Base-by-base conservation (phyloP, 2,797 vertebrate species). In the Calcarius lapponicus region DNA sequence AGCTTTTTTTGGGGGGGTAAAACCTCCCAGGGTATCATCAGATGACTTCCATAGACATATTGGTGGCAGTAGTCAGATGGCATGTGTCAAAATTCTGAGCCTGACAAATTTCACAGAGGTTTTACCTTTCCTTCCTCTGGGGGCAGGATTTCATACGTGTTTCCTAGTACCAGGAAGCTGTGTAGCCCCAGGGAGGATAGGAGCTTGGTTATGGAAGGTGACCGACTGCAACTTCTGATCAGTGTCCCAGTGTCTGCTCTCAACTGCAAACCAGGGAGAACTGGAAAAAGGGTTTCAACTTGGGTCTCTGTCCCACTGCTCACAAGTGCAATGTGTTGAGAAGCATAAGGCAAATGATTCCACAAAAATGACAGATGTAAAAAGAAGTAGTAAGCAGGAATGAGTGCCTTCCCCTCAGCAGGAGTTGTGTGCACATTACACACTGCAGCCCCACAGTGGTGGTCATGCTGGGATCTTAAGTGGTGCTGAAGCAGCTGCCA, bases 371-470 rank as follows among this genome's bases (percentile, higher is more conserved):
- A 19, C 24, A 25, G 29, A 10, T 47, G 21, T 45, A 56, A 42
- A 29, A 42, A 54, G 18, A 64, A 10, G 9, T 17, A 32, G 9
- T 47, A 47, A 67, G 71, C 40, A 93, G 54, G 36, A 76, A 15
- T 24, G 8, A 80, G 19, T 71, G 43, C 17, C 22, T 47, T 79
- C 24, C 38, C 21, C 45, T 73, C 25, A 42, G 32, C 50, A 25
- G 34, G 43, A 56, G 17, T 3, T 64, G 19, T 8, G 7, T 3
- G 2, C 38, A 7, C 3, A 0, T 67, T 60, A 28, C 1, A 2
- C 20, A 38, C 17, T 1, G 4, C 51, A 22, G 13, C 7, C 42
- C 12, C 4, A 1, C 19, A 21, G n/a, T 11, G 1, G 47, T 65
- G 36, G 2, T 53, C 36, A 36, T 36, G 10, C 32, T 38, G 1